Conservation (phyloP, 2,888 invertebrate species). For the Pardosa pseudoannulata region DNA sequence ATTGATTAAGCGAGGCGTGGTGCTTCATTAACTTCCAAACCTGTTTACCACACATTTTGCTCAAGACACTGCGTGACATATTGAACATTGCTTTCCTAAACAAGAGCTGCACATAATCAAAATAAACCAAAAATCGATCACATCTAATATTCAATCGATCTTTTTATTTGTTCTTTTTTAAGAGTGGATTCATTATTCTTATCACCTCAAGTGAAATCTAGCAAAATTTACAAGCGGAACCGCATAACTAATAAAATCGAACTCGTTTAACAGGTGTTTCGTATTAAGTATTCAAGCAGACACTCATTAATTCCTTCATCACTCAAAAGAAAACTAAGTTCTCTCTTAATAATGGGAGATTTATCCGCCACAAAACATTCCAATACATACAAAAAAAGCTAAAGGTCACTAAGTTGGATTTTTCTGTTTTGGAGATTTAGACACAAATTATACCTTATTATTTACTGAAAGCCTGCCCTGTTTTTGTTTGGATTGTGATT, state of each 20-base stretch:
- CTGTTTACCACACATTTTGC: neutral
- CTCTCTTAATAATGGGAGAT: neutral
- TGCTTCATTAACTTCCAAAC: conserved; percentile 1
- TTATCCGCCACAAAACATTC: neutral
- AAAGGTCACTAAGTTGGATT: neutral
- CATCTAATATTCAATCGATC: neutral
- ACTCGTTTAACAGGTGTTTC: conserved; percentile 2
- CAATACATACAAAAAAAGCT: neutral
- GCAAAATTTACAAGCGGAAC: neutral
- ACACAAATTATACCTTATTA: neutral
- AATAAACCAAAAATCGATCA: neutral
- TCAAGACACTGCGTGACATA: neutral
- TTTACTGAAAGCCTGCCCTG: too few relatives aligned
- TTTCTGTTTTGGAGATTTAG: neutral
- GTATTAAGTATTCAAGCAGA: neutral
- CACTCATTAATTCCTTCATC: neutral
- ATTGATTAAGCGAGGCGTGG: conserved; percentile 12
- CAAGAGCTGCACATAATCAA: neutral
- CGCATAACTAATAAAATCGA: neutral
- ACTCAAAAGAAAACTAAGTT: neutral
- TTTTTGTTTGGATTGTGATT: too few relatives aligned
- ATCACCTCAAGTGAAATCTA: neutral
- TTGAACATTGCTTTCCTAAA: neutral
- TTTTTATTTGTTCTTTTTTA: neutral
- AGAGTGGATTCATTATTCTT: conserved; percentile 5